Conservation (phyloP, 2,797 vertebrate species). For the Dendrocincla fuliginosa region DNA sequence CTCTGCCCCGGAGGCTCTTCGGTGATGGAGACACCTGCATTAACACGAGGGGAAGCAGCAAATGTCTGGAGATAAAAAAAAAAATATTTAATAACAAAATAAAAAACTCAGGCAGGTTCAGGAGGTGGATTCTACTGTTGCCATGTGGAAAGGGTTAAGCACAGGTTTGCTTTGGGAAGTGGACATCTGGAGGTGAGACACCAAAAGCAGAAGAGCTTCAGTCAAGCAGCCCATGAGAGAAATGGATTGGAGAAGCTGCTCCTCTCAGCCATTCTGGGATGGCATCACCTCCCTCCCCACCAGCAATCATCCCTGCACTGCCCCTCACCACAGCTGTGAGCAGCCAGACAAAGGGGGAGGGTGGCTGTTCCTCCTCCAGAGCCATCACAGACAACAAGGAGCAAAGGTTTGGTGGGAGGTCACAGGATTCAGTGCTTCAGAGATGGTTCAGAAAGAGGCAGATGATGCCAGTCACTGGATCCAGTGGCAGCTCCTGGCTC, state of each 20-base stretch:
- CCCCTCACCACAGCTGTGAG: rapidly evolving
- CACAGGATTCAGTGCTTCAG: rapidly evolving
- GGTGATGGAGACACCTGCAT: neutral
- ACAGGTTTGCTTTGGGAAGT: neutral
- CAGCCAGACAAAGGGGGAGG: neutral
- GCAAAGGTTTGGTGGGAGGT: neutral
- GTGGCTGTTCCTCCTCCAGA: neutral
- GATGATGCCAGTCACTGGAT: rapidly evolving
- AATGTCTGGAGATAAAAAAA: neutral
- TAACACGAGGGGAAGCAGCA: neutral
- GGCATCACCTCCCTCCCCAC: rapidly evolving
- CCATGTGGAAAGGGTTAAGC: neutral
- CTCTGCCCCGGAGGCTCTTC: neutral
- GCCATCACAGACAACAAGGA: rapidly evolving
- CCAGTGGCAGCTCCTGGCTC: neutral
- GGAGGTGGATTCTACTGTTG: rapidly evolving
- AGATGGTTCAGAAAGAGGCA: rapidly evolving
- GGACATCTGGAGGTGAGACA: neutral
- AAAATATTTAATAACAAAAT: neutral
- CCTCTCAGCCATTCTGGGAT: rapidly evolving
- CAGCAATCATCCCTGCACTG: rapidly evolving
- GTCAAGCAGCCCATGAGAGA: rapidly evolving
- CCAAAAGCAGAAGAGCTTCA: neutral
- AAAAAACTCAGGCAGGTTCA: neutral
- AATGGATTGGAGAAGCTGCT: rapidly evolving